Evolutionary conservation across 2,113 vertebrate genomes (phyloP), one percentile per base, ranked within the genome.

Genomic region (Phoenicopterus ruber): DNA sequence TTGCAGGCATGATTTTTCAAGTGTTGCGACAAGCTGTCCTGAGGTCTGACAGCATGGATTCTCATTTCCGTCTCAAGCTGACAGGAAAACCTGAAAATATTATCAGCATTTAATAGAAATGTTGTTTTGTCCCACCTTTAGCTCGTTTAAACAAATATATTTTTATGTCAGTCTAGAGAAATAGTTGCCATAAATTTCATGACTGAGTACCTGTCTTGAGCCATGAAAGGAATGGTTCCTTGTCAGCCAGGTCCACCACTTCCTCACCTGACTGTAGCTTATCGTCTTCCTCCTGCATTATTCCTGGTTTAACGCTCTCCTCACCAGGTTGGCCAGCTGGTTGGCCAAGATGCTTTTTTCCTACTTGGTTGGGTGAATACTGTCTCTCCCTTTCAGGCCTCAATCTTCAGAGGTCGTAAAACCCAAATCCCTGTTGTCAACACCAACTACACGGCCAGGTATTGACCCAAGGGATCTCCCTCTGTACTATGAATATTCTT

Each of bases 331-430:
- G 31, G 7, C 5, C 34, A 74, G 22, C 20, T 86, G 29, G 2
- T 17, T 72, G 20, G 6, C 29, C 58, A 59, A 58, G 9, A 7
- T n/a, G 6, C 0, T 69, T 76, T 57, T 47, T 16, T 72, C 20
- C 34, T 16, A 47, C 6, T 19, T 6, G 3, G 2, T 2, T 63
- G 31, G 16, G 13, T 50, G 34, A 74, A 44, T 52, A 9, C 20
- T 40, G 4, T 31, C 15, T 72, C 44, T 74, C 17, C 12, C 18
- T 83, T 49, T 82, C 66, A 58, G 52, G 19, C 13, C 47, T 59
- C 5, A 1, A 31, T 20, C 6, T 19, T 40, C 17, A n/a, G 49
- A 13, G 3, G 3, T 18, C 2, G 1, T 19, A 52, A 81, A 61
- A 89, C 44, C 2, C 15, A 58, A 61, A 76, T 61, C 18, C 34